Conservation (phyloP, 2,797 vertebrate species). For the Lepidocolaptes lacrymiger region DNA sequence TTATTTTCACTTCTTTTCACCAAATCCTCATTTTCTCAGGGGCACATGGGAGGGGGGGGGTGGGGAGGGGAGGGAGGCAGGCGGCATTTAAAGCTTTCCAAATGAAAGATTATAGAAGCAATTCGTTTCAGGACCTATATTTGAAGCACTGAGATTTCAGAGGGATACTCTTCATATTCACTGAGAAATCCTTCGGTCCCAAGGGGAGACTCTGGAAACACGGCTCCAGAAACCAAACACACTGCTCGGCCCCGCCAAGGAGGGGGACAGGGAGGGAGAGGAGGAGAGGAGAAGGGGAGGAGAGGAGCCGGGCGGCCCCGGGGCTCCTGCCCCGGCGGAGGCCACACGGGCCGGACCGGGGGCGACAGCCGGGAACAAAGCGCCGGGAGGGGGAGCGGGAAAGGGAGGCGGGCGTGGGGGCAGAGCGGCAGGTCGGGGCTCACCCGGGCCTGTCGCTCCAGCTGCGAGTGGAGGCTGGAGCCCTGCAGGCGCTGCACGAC, state of each 20-base stretch:
- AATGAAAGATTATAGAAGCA: neutral
- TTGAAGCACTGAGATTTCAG: neutral
- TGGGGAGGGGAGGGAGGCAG: too few species aligned
- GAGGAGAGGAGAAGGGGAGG: neutral
- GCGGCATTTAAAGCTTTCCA: neutral
- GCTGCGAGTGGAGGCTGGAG: slow-evolving; percentile 88
- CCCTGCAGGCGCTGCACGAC: slow-evolving; percentile 91
- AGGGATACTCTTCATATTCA: neutral
- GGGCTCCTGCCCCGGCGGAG: neutral
- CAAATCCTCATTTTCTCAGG: neutral
- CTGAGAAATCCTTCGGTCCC: neutral
- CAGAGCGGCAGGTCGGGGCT: slow-evolving; percentile 70
- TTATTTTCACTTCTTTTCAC: neutral
- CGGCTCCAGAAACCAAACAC: neutral
- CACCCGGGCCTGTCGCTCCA: slow-evolving; percentile 95
- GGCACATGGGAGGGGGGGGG: too few species aligned
- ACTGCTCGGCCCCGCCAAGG: neutral
- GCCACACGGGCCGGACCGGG: neutral
- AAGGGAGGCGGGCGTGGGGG: neutral
- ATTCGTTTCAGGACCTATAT: neutral
- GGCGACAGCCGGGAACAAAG: neutral
- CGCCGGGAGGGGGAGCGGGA: neutral
- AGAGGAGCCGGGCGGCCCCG: neutral
- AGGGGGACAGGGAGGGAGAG: neutral
- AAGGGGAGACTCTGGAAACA: neutral